Base-by-base conservation (phyloP, 2,797 vertebrate species). In the Alectoris magna region DNA sequence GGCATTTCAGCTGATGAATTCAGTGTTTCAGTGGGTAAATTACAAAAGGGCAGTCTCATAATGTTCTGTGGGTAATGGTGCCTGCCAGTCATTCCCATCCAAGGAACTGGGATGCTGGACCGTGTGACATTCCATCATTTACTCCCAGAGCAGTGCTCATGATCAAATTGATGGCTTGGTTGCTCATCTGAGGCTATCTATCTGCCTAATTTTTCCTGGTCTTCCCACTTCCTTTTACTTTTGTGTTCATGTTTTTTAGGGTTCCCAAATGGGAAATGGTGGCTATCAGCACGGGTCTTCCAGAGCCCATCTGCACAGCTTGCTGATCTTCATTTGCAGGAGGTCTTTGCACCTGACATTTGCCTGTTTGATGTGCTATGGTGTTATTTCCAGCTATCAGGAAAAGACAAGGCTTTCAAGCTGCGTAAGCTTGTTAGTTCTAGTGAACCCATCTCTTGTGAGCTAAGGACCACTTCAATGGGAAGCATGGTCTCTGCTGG, bases 1-100 rank as follows among this genome's bases (percentile, higher is more conserved):
- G 80, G 80, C 81, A 82, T 88, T 94, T 88, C 62, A 62, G 58
- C 77, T 88, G 91, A 94, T 93, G 93, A 94, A 66, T 48, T 26
- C 81, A n/a, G 69, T 1, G 0, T 73, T 94, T 85, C 82, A 46
- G 72, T 0, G 1, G 66, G 72, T 44, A 66, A 83, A 85, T 85
- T 96, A 92, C 0, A 1, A 68, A 70, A 94, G 91, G 90, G 90
- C 77, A 76, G 76, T 87, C 80, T 92, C 55, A 26, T 10, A 68
- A 79, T 73, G 86, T 64, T 88, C 39, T 53, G 64, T 60, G 0
- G 21, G 69, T 91, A 70, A n/a, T 11, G 44, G 58, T 0, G 5
- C 51, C 83, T 91, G 85, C 72, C 69, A 77, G 5, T 88, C 91
- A 74, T 46, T 71, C 31, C 62, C 23, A 2, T 19, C 4, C 1